Base-by-base conservation (phyloP, 2,797 vertebrate genomes). In the Sylvilagus floridanus region DNA sequence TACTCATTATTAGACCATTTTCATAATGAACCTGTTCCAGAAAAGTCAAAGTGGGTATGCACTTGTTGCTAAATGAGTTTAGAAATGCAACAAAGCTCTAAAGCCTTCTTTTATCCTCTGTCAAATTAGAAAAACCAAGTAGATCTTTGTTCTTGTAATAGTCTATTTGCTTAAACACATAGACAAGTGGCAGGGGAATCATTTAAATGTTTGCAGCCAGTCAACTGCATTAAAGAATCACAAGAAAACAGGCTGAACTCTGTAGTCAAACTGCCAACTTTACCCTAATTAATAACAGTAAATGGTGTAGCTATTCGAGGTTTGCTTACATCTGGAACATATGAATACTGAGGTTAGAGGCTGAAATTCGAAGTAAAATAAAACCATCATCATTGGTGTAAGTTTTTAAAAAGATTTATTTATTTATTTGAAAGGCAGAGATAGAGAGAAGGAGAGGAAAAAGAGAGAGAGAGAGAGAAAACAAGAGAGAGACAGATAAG, bases 131-230 rank as follows among this genome's bases (percentile, higher is more conserved):
- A 96, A 96, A 96, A 94, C 72, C 92, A 94, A 96, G 94, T 93
- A 97, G 77, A 88, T 95, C 97, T 97, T 97, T 97, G 96, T 95
- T 96, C 91, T 96, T 96, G 50, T 96, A 95, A 97, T 96, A 96
- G 95, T 95, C 96, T 97, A 90, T 97, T 97, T 96, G 87, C 94
- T 97, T 98, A 97, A 96, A 95, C 5, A 52, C 88, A 32, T 75
- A 87, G 84, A 93, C 84, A 84, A 97, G 86, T 93, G 87, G 92
- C 84, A 84, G 90, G 91, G 95, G 91, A 95, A 73, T 91, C 66
- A 83, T 73, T 96, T 95, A 16, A 4, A 93, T 79, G 86, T 86
- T 88, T 95, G 84, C 69, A 97, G 65, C 84, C 93, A 92, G 71
- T 96, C 84, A 92, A 65, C 95, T 26, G 7, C n/a, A 88, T 96